Conservation (phyloP, 2,888 invertebrate species). For the Microctonus brassicae region DNA sequence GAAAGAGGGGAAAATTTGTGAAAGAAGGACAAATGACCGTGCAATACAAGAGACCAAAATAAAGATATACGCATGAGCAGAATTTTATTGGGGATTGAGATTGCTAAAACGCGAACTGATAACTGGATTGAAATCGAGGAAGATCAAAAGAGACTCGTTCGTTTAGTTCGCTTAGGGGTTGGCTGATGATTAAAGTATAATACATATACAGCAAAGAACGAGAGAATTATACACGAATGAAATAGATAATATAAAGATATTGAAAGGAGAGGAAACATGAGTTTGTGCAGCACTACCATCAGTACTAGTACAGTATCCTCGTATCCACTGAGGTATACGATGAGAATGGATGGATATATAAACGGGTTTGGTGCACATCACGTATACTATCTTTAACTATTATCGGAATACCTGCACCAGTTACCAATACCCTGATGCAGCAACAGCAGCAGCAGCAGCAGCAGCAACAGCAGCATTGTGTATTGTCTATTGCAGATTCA, state of each 20-base stretch:
- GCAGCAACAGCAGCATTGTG: too few species aligned
- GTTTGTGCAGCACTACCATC: too few species aligned
- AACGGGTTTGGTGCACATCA: slow-evolving; percentile 53
- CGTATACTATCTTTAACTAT: slow-evolving; percentile 48
- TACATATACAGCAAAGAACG: not conserved
- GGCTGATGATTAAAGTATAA: not conserved
- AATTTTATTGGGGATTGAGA: slow-evolving; percentile 17
- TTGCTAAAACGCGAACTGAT: slow-evolving; percentile 44
- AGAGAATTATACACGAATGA: too few species aligned
- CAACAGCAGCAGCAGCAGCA: too few species aligned
- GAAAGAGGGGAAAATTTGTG: slow-evolving; percentile 32
- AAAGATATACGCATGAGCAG: not conserved
- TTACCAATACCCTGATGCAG: not conserved
- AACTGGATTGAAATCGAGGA: slow-evolving; percentile 67
- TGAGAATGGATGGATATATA: slow-evolving; percentile 50
- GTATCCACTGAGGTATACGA: slow-evolving; percentile 23
- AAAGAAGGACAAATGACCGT: not conserved
- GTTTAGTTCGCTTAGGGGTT: slow-evolving; percentile 21
- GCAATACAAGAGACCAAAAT: not conserved
- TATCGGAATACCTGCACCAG: slow-evolving; percentile 32
- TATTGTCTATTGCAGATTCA: not conserved
- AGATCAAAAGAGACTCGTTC: slow-evolving; percentile 64
- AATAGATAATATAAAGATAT: too few species aligned
- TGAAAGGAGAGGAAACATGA: too few species aligned
- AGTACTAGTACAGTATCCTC: slow-evolving; percentile 11